Base-by-base conservation (phyloP, 2,888 invertebrate species). In the Brachyptera risi region DNA sequence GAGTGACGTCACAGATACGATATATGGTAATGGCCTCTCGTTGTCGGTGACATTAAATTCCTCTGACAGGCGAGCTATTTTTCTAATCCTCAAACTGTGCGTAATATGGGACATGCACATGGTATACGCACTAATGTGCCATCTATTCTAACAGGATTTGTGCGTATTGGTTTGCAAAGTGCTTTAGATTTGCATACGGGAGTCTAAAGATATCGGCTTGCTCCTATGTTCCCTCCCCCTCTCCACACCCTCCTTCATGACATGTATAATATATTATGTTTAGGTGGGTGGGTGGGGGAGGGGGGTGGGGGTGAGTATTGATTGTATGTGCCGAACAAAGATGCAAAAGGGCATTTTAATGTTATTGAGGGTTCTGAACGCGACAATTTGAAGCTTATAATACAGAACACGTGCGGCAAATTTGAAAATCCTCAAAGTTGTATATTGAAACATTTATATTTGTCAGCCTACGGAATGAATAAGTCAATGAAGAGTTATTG, bases 41-140 rank as follows among this genome's bases (percentile, higher is more conserved):
- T 47, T 47, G 19, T 23, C 47, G 60, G 58, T 58, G 60, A 63
- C 63, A 63, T 49, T 60, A 60, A 63, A 60, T 58, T 63, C 60
- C 63, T 63, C 63, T 58, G 42, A 51, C 63, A 40, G 60, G 31
- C 60, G n/a, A n/a, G 63, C 60, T 60, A 60, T 63, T 62, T 60
- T 63, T 63, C 50, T 63, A 60, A 60, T 63, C 58, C 51, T 15
- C 35, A 24, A 24, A 21, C 21, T 47, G 47, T 24, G 23, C n/a
- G n/a, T 15, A 21, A 23, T 13, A 21, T 24, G 5, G 47, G 23
- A 23, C 21, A 5, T 24, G 44, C 44, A 11, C 21, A 24, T 17
- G 24, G 24, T 24, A 24, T 47, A 17, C 7, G n/a, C 19, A 5
- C 47, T 47, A 47, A 47, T 47, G 47, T 47, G 47, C 47, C 47